A percentile compares a stretch with the other conserved stretches of the same genome.
These are phyloP conservation scores for Ganaspis sp. DNA, from an alignment of 1,140 invertebrate genomes.

Conservation along the genomic window DNA sequence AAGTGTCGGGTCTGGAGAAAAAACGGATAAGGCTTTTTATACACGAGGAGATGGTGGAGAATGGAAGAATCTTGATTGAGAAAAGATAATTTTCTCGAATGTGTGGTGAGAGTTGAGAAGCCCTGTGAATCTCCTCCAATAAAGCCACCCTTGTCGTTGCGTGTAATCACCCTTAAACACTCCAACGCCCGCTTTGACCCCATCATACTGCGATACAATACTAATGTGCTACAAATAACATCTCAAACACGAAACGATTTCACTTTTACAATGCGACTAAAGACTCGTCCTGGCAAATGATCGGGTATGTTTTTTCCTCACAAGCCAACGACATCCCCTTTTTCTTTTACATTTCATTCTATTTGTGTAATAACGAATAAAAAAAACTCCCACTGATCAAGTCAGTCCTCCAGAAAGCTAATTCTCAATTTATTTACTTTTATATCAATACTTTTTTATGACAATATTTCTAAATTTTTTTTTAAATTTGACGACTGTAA, in stretches of 20 bases:
- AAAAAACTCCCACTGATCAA: background rate
- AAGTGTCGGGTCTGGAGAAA: too few relatives aligned
- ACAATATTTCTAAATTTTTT: too few relatives aligned
- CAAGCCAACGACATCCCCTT: background rate
- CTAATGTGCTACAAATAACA: constrained; percentile 77
- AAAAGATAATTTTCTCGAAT: background rate
- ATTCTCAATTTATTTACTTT: too few relatives aligned
- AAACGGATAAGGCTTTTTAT: too few relatives aligned
- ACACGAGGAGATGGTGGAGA: background rate
- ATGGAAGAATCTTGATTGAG: background rate
- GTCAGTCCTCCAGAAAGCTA: too few relatives aligned
- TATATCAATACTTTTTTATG: too few relatives aligned
- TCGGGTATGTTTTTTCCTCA: background rate
- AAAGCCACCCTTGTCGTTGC: constrained; percentile 75
- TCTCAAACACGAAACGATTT: constrained; percentile 74
- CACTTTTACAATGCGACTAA: constrained; percentile 70
- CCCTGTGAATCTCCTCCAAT: constrained; percentile 68
- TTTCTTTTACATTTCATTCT: background rate
- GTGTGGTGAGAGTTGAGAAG: constrained; percentile 60
- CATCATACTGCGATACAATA: constrained; percentile 71
- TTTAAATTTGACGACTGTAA: too few relatives aligned
- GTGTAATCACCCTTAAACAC: constrained; percentile 77
- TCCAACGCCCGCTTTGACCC: constrained; percentile 71
- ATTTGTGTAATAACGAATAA: background rate
- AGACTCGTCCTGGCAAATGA: constrained; percentile 50